Base-by-base conservation (phyloP, 2,113 vertebrate species). In the Notechis scutatus region DNA sequence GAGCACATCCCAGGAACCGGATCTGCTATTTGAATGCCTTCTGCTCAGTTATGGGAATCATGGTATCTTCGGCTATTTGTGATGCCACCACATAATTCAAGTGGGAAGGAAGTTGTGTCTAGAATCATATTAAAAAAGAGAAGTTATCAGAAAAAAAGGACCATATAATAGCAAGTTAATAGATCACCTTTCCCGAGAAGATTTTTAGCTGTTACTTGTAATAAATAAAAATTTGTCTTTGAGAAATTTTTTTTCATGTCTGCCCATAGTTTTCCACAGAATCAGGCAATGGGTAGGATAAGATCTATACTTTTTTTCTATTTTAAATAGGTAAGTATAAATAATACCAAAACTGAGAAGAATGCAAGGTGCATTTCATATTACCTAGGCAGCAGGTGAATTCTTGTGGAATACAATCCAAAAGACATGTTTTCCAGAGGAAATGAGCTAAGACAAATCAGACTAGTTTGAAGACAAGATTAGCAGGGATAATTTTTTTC, bases 381-480 rank as follows among this genome's bases (percentile, higher is more conserved):
- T 59, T 59, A 26, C 39, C 52, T 18, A 64, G 89, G 56, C 61
- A 57, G 74, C 56, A 90, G 52, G 6, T 24, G n/a, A 52, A 61
- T 18, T 9, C 23, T 86, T 12, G 47, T 64, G 23, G 64, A 90
- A 74, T 64, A 61, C 26, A 90, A 52, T 54, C n/a, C 5, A 11
- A 90, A 57, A 52, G 89, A 86, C 56, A 55, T 29, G 45, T 24
- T 61, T 15, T 39, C 7, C n/a, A 21, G 88, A 52, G 7, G 69
- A 69, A 94, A 86, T 56, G 4, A 86, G 47, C 26, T 91, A 89
- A 93, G 92, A 89, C 20, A 86, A 64, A 85, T 6, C 85, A 5
- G 89, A 93, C 88, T 93, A 18, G n/a, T 39, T 39, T 47, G 90
- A 57, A 94, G 81, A 93, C 74, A 91, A 26, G 24, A 90, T 88